Percentiles rank a stretch among this genome's conserved stretches.
Conservation (phyloP, 2,888 invertebrate species). For the Drosophila monieri region DNA sequence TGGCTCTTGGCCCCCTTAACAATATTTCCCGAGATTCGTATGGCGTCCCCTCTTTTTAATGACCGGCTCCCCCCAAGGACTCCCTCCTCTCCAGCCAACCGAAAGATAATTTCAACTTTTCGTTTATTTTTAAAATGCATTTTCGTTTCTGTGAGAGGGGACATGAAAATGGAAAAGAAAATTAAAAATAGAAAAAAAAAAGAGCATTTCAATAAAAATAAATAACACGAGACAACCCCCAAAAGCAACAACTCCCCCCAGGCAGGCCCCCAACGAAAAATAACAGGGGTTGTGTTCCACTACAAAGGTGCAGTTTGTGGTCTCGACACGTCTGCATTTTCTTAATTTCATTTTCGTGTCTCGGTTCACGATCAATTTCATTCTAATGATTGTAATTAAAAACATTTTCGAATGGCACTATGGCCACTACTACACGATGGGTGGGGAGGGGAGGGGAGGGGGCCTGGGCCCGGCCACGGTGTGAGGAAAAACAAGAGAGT, state of each 20-base stretch:
- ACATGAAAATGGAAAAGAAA: slow-evolving; percentile 9
- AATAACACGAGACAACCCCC: slow-evolving; percentile 47
- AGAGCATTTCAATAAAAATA: slow-evolving; percentile 46
- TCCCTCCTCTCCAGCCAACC: slow-evolving; percentile 31
- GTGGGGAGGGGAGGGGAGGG: too few species aligned
- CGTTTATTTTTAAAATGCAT: slow-evolving; percentile 62
- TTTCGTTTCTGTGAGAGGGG: slow-evolving; percentile 26
- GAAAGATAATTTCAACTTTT: slow-evolving; percentile 55
- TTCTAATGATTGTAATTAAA: slow-evolving; percentile 74
- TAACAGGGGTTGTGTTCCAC: slow-evolving; percentile 5
- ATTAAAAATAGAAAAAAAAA: slow-evolving; percentile 49
- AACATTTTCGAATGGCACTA: slow-evolving; percentile 51
- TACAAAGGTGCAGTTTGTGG: slow-evolving; percentile 27
- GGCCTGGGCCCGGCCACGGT: too few species aligned
- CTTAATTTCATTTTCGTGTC: slow-evolving; percentile 74
- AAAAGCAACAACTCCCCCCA: not conserved
- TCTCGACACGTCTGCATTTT: slow-evolving; percentile 45
- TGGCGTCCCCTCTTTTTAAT: slow-evolving; percentile 8
- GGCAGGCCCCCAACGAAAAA: slow-evolving; percentile 5
- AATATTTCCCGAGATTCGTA: not conserved
- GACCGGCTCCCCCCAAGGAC: slow-evolving; percentile 27
- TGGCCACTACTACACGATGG: not conserved
- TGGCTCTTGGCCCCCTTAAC: not conserved
- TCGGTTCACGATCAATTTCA: slow-evolving; percentile 73
- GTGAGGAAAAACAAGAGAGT: not conserved